Percentiles rank a stretch among this genome's conserved stretches.
phyloP scores from a whole-genome alignment of 1,140 invertebrate species.

The Lamellibrachia luymesi region DNA sequence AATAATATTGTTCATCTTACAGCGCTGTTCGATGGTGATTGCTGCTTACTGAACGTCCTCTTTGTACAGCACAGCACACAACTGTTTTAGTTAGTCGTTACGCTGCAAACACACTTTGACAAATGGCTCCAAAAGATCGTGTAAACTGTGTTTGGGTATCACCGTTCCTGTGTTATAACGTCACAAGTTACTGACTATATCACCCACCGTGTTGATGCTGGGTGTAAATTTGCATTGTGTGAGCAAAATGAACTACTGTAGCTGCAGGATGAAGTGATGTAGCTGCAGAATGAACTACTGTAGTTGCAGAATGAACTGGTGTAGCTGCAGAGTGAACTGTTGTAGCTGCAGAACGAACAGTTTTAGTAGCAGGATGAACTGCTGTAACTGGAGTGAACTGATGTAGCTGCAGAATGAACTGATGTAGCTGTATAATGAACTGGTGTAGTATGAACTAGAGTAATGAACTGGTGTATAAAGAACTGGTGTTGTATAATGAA shows the following conservation, averaged over 20 bases:
- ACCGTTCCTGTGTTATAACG: neutral
- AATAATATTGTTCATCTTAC: neutral
- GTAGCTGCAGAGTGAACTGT: neutral
- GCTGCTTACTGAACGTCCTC: neutral
- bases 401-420: neutral
- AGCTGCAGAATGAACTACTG: neutral
- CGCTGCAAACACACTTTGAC: neutral
- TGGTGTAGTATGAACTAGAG: neutral
- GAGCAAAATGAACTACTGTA: neutral
- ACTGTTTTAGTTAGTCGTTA: neutral
- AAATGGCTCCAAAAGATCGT: neutral
- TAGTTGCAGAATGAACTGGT: neutral
- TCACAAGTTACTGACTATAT: neutral
- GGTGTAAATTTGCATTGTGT: neutral
- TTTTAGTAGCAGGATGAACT: neutral
- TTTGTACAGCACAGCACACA: neutral
- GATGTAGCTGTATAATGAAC: neutral
- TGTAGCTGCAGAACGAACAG: neutral
- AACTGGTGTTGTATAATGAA: no score
- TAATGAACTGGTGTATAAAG: neutral
- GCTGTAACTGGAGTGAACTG: neutral
- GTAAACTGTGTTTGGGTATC: neutral
- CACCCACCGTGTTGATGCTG: neutral
- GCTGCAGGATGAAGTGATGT: neutral
- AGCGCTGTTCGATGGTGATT: neutral